phyloP scores from a whole-genome alignment of 1,140 invertebrate species.

The Pachypeltis micranthus region DNA sequence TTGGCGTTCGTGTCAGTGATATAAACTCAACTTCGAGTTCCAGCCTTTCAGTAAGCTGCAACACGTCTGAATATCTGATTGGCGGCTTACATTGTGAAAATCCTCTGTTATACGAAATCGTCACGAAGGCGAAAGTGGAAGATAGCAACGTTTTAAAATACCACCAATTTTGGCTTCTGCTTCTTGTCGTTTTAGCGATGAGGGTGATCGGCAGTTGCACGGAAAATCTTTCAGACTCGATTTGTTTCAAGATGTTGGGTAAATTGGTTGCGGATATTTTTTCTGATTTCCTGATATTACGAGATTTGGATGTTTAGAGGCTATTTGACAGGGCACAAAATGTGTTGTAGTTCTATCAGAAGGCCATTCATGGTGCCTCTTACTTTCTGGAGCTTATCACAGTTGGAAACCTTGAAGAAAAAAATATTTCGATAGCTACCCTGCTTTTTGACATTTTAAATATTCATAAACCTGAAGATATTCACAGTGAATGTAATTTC shows the following conservation, averaged over 20 bases:
- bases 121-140: background rate
- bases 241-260: constrained; percentile 15
- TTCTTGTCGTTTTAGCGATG: background rate
- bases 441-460: too few relatives aligned
- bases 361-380: too few relatives aligned
- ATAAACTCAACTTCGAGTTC: background rate
- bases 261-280: background rate
- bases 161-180: background rate
- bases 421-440: too few relatives aligned
- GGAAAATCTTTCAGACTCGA: background rate
- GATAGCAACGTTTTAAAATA: background rate
- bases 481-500: too few relatives aligned
- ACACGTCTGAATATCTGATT: background rate
- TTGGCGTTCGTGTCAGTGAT: background rate
- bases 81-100: background rate
- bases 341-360: too few relatives aligned
- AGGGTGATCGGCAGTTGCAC: background rate
- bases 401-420: too few relatives aligned
- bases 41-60: background rate
- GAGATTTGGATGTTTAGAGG: too few relatives aligned
- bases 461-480: too few relatives aligned
- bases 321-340: too few relatives aligned
- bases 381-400: too few relatives aligned
- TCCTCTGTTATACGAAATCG: background rate
- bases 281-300: too few relatives aligned